Evolutionary conservation across 2,888 invertebrate species (phyloP).

Genomic region (Epicampocera succincta): DNA sequence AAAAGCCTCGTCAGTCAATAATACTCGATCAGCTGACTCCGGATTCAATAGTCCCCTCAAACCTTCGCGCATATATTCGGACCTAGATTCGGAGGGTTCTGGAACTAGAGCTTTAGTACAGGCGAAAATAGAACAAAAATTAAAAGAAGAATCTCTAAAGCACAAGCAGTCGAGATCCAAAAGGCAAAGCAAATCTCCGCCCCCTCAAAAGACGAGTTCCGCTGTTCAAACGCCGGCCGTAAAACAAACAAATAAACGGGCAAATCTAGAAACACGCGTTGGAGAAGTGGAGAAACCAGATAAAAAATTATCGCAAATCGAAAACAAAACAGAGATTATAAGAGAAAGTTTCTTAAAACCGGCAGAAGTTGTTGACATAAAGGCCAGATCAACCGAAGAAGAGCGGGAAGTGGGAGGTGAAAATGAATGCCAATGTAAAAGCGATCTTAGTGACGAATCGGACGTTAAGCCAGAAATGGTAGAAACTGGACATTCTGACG

Average conservation of each 20-base stretch:
- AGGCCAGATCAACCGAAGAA: conserved; percentile 27
- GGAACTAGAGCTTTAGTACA: conserved; percentile 80
- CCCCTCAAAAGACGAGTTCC: conserved; percentile 69
- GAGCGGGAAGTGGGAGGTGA: conserved; percentile 71
- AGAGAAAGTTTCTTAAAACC: conserved; percentile 66
- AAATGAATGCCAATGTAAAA: conserved; percentile 50
- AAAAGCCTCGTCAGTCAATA: conserved; percentile 70
- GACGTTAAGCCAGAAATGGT: conserved; percentile 16
- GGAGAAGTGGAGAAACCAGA: conserved; percentile 54
- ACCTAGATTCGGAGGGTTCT: conserved; percentile 80
- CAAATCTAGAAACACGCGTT: conserved; percentile 41
- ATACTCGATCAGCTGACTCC: conserved; percentile 55
- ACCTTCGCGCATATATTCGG: conserved; percentile 76
- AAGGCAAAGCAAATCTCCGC: conserved; percentile 56
- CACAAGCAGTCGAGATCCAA: conserved; percentile 53
- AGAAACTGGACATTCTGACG: background rate
- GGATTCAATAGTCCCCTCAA: conserved; percentile 71
- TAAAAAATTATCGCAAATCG: conserved; percentile 31
- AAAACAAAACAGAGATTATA: conserved; percentile 56
- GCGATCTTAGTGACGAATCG: conserved; percentile 56
- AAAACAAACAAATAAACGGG: conserved; percentile 40
- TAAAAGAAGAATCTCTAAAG: conserved; percentile 70
- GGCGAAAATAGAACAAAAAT: conserved; percentile 81
- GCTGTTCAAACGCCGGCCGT: conserved; percentile 65
- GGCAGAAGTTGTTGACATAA: conserved; percentile 24